Conservation (phyloP, 2,797 vertebrate genomes). For the Gymnocypris eckloni region DNA sequence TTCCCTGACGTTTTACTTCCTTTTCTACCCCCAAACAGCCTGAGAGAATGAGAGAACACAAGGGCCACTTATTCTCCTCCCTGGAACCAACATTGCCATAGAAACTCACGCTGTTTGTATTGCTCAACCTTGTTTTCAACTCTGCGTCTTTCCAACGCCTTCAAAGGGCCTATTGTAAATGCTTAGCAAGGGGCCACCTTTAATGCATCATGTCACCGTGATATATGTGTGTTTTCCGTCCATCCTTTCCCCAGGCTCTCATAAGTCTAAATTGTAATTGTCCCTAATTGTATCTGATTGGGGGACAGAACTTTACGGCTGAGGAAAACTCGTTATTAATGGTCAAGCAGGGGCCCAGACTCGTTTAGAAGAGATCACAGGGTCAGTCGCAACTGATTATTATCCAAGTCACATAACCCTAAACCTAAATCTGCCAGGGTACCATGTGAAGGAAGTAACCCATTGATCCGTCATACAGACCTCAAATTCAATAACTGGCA, state of each 20-base stretch:
- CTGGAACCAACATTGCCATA: slow-evolving; percentile 55
- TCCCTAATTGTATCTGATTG: slow-evolving; percentile 38
- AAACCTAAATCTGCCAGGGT: neutral
- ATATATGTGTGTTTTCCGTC: slow-evolving; percentile 50
- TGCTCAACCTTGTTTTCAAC: slow-evolving; percentile 63
- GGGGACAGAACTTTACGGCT: neutral
- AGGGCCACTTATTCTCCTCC: slow-evolving; percentile 47
- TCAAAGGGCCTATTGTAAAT: slow-evolving; percentile 50
- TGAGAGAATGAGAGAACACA: slow-evolving; percentile 51
- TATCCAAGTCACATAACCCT: neutral
- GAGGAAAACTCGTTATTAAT: neutral
- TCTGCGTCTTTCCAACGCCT: slow-evolving; percentile 51
- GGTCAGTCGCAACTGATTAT: slow-evolving; percentile 3
- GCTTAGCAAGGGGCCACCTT: slow-evolving; percentile 56
- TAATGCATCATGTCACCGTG: slow-evolving; percentile 43
- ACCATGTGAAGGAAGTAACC: neutral
- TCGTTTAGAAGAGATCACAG: neutral
- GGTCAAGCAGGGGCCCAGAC: neutral
- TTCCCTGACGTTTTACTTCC: slow-evolving; percentile 20
- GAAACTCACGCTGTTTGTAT: slow-evolving; percentile 60
- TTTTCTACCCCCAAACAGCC: slow-evolving; percentile 22
- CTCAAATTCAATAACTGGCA: neutral
- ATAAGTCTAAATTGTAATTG: slow-evolving; percentile 31
- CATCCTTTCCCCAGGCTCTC: slow-evolving; percentile 34
- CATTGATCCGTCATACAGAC: neutral